A percentile compares a stretch with the other conserved stretches of the same genome.
phyloP scores from a whole-genome alignment of 2,888 invertebrate species.

The Caprella mutica region DNA sequence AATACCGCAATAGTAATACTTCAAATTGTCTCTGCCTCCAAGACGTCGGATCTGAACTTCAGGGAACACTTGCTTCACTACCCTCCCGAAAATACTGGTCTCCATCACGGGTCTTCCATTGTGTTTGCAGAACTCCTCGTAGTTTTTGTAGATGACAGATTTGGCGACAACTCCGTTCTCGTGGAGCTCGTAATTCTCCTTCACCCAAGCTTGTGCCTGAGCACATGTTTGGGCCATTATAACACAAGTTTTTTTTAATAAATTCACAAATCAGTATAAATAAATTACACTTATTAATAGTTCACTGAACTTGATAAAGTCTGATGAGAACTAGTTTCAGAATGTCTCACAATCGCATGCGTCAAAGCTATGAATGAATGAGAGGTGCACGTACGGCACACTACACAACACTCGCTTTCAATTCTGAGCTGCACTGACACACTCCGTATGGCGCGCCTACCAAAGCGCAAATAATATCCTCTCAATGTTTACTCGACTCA shows the following conservation, averaged over 20 bases:
- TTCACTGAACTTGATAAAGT: no score
- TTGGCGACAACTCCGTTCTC: conserved; percentile 33
- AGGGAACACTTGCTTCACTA: conserved; percentile 31
- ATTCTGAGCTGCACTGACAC: no score
- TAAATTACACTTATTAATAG: no score
- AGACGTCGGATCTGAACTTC: conserved; percentile 30
- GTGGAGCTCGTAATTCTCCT: conserved; percentile 28
- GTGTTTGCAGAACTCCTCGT: conserved; percentile 30
- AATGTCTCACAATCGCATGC: no score
- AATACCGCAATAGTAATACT: conserved; percentile 34
- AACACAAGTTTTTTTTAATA: conserved; percentile 19
- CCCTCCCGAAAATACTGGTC: conserved; percentile 33
- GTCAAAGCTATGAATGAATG: no score
- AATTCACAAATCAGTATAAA: no score
- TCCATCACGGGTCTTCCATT: conserved; percentile 30
- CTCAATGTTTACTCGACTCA: no score
- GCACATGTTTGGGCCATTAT: conserved; percentile 30
- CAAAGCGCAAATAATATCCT: no score
- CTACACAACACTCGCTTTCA: no score
- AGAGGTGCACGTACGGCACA: no score
- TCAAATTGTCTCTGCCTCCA: conserved; percentile 30
- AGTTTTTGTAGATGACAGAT: conserved; percentile 33
- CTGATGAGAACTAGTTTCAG: no score
- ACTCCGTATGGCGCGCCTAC: no score
- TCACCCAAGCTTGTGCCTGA: conserved; percentile 32